phyloP scores from a whole-genome alignment of 2,888 invertebrate species.

The Hedychridium roseum region DNA sequence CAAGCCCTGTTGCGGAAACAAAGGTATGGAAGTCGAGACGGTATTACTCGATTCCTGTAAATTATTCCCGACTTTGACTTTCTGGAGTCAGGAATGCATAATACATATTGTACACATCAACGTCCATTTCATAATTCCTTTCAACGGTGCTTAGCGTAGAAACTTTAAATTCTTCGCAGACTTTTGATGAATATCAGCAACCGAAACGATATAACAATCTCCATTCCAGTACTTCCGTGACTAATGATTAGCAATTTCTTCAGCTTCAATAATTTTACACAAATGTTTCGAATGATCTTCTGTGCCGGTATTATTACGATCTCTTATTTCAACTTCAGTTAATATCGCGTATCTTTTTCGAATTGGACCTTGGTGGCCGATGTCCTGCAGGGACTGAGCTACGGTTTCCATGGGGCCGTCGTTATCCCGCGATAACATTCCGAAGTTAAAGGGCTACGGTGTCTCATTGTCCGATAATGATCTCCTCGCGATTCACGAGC shows the following conservation, averaged over 20 bases:
- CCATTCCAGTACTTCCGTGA: too few species aligned
- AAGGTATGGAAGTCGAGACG: constrained; percentile 4
- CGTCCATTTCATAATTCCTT: constrained; percentile 6
- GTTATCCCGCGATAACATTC: constrained; percentile 16
- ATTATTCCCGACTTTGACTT: neutral
- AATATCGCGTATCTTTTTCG: constrained; percentile 28
- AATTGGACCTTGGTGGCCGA: constrained; percentile 17
- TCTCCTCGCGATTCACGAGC: constrained; percentile 4
- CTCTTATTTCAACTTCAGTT: too few species aligned
- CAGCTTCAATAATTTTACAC: too few species aligned
- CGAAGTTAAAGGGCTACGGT: constrained; percentile 1
- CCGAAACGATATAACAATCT: too few species aligned
- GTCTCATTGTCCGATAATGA: constrained; percentile 1
- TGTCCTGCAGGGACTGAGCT: constrained; percentile 25
- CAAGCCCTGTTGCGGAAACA: constrained; percentile 1
- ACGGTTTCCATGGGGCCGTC: constrained; percentile 8
- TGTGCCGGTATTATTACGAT: too few species aligned
- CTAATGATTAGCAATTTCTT: too few species aligned
- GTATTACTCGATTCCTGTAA: neutral
- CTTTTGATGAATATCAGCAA: too few species aligned
- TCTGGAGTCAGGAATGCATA: neutral
- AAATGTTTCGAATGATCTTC: too few species aligned
- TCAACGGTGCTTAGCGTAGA: constrained; percentile 20
- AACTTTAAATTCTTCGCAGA: too few species aligned
- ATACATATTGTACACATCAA: too few species aligned